Conservation (phyloP, 2,888 invertebrate species). For the Chaitophorus viminalis region DNA sequence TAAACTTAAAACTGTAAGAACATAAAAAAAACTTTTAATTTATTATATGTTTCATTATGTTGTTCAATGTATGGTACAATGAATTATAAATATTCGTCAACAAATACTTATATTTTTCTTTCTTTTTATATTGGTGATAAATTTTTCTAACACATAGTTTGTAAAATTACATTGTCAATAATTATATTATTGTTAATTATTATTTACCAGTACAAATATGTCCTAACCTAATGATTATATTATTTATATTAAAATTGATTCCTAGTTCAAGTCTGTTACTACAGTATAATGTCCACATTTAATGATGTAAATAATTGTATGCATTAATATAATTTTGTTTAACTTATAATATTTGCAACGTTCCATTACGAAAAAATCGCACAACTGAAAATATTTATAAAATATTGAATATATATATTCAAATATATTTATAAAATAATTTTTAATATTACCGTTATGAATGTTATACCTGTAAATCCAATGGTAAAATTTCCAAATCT, state of each 20-base stretch:
- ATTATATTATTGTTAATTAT: slow-evolving; percentile 57
- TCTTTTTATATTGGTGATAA: slow-evolving; percentile 41
- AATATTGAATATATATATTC: slow-evolving; percentile 18
- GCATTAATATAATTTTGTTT: slow-evolving; percentile 50
- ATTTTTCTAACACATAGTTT: slow-evolving; percentile 46
- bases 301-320: slow-evolving; percentile 58
- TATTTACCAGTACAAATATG: slow-evolving; percentile 50
- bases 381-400: slow-evolving; percentile 44
- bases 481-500: slow-evolving; percentile 57
- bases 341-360: slow-evolving; percentile 53
- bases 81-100: slow-evolving; percentile 43
- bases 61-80: slow-evolving; percentile 48
- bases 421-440: slow-evolving; percentile 23
- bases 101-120: slow-evolving; percentile 30
- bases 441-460: slow-evolving; percentile 54
- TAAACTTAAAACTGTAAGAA: slow-evolving; percentile 29
- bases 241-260: slow-evolving; percentile 51
- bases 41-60: slow-evolving; percentile 48
- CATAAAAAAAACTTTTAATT: slow-evolving; percentile 48
- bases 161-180: slow-evolving; percentile 46
- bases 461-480: slow-evolving; percentile 49
- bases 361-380: slow-evolving; percentile 53
- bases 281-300: slow-evolving; percentile 46
- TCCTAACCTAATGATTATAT: slow-evolving; percentile 48
- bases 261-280: slow-evolving; percentile 45